Evolutionary conservation across 1,140 invertebrate genomes (phyloP), one percentile per base, ranked within the genome.

Genomic region (Macrocentrus cingulum): DNA sequence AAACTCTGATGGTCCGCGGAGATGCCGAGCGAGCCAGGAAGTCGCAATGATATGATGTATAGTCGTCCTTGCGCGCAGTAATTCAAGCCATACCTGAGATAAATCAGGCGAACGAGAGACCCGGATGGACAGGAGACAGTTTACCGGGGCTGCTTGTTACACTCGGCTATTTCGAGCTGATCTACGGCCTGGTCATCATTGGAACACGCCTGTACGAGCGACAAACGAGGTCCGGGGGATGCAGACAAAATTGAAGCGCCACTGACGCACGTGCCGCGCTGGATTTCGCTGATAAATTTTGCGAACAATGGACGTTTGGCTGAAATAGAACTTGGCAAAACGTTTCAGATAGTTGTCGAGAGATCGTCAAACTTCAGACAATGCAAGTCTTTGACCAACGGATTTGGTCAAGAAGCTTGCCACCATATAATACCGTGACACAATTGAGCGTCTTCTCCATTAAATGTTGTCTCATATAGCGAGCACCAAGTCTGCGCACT

Each of bases 41-140:
- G 57, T 55, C 44, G 45, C n/a, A 61, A 64, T 61, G 54, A 76
- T 76, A 76, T 74, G 76, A 76, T 78, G 66, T 75, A 74, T 67
- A 66, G 68, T 41, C 70, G 63, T 63, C 64, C 66, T 64, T 60
- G 54, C 60, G 67, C 59, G n/a, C n/a, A 66, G 72, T 74, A 71
- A 76, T 75, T 74, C 68, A 68, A 67, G 62, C 60, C 52, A 23
- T 45, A n/a, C 20, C 53, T 51, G 39, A 65, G 66, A 67, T 70
- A 73, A 74, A 77, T 75, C 70, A 69, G 56, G 49, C 32, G 36
- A 34, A 49, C 51, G 54, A 18, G 44, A 45, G 39, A 13, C 55
- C 34, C 39, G 50, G 51, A 57, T 55, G 50, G 18, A 62, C 37
- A 54, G 41, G 50, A 50, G 44, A 44, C 36, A 59, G 44, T 59